A percentile compares a stretch with the other conserved stretches of the same genome.
phyloP scores from a whole-genome alignment of 2,113 vertebrate genomes.

The Clupea harengus region DNA sequence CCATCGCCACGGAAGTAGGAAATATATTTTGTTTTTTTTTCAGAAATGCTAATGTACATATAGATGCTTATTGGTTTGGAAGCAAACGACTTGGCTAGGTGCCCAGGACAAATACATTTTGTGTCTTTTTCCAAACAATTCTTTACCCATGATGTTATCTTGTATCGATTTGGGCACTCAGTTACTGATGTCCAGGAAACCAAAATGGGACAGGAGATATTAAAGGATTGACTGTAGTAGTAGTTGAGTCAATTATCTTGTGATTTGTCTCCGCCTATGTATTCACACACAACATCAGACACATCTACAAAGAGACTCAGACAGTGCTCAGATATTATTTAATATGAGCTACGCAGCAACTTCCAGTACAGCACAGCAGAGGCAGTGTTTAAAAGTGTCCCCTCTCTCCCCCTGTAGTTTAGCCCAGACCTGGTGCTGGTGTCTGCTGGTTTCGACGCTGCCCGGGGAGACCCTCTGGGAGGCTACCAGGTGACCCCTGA shows the following conservation, averaged over 20 bases:
- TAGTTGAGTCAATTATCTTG: background rate
- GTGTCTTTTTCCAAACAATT: background rate
- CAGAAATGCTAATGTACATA: background rate
- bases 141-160: background rate
- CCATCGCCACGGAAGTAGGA: constrained; percentile 80
- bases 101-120: background rate
- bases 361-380: background rate
- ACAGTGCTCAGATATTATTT: background rate
- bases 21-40: background rate
- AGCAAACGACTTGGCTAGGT: background rate
- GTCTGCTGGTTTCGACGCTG: constrained; percentile 88
- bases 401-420: constrained; percentile 67
- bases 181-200: too few species aligned
- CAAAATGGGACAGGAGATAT: too few species aligned
- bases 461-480: constrained; percentile 82
- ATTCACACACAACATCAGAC: background rate
- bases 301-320: background rate
- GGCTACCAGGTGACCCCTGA: constrained; percentile 83
- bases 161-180: too few species aligned
- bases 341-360: background rate
- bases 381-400: background rate
- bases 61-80: background rate
- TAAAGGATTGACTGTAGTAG: background rate
- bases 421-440: constrained; percentile 84
- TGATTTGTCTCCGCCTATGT: background rate